Evolutionary conservation across 1,140 invertebrate genomes (phyloP).

Genomic region (Papilio dardanus): DNA sequence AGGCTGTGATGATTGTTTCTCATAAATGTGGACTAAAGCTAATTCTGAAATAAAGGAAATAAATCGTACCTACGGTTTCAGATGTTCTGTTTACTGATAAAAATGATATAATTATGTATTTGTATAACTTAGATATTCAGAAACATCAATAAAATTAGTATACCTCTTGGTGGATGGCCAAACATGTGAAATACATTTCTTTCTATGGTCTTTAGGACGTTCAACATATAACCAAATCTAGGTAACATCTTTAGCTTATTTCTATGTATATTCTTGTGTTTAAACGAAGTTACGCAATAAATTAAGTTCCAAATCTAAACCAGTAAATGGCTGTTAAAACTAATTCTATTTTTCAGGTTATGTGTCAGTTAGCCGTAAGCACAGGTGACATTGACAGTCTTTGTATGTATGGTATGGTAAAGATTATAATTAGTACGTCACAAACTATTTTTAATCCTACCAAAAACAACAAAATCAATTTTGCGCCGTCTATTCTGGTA

Average conservation of each 20-base stretch:
- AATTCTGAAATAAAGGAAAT: constrained; percentile 58
- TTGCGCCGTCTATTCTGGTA: background rate
- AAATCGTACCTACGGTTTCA: background rate
- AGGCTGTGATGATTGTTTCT: constrained; percentile 42
- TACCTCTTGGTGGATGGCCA: constrained; percentile 68
- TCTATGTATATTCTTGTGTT: background rate
- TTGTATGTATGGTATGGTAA: too few relatives aligned
- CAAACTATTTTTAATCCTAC: background rate
- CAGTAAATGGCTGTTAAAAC: background rate
- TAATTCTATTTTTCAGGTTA: background rate
- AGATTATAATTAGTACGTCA: background rate
- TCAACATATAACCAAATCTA: constrained; percentile 49
- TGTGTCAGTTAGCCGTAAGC: background rate
- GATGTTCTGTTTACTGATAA: background rate
- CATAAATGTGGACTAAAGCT: constrained; percentile 60
- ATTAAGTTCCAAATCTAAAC: background rate
- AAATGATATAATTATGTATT: background rate
- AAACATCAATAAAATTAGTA: background rate
- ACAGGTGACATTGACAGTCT: background rate
- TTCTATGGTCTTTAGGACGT: constrained; percentile 59
- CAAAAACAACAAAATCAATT: background rate
- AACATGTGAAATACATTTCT: constrained; percentile 60
- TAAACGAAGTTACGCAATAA: background rate
- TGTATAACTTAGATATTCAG: background rate
- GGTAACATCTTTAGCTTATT: constrained; percentile 11